These are phyloP conservation scores for Chlamydotis undulata DNA, from an alignment of 2,113 vertebrate genomes.

Conservation along the genomic window DNA sequence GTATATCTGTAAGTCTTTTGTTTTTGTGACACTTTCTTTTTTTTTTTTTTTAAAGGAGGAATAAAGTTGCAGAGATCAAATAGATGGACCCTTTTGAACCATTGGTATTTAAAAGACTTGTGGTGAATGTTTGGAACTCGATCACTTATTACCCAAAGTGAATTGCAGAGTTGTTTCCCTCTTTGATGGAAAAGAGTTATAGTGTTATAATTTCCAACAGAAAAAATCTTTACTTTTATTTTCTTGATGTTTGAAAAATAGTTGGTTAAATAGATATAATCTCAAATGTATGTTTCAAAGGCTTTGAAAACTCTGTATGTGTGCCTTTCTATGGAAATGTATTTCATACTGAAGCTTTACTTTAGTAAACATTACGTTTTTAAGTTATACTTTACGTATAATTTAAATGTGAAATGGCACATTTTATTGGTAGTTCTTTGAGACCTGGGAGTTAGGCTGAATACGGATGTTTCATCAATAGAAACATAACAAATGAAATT, in stretches of 20 bases:
- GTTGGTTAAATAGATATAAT: background rate
- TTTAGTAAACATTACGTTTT: background rate
- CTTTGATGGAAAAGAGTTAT: background rate
- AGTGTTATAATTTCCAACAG: background rate
- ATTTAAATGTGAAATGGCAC: background rate
- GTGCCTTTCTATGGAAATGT: background rate
- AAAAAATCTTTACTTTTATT: background rate
- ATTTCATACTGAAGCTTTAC: background rate
- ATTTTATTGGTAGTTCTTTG: background rate
- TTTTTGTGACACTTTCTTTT: background rate
- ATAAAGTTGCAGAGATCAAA: background rate
- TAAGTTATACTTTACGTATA: background rate
- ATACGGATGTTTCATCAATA: background rate
- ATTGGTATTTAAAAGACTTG: background rate
- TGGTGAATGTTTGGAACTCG: background rate
- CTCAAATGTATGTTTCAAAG: background rate
- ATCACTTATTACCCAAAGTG: background rate
- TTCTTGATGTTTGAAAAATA: slow-evolving; percentile 4
- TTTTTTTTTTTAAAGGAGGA: background rate
- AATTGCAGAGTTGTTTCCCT: background rate
- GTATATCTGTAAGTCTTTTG: background rate
- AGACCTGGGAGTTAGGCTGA: background rate
- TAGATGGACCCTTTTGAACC: background rate
- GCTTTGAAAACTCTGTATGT: background rate
- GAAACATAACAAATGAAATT: background rate